Percentiles rank a stretch among this genome's conserved stretches.
Evolutionary conservation across 2,888 invertebrate species (phyloP).

Genomic region (Ormyrus thymus): DNA sequence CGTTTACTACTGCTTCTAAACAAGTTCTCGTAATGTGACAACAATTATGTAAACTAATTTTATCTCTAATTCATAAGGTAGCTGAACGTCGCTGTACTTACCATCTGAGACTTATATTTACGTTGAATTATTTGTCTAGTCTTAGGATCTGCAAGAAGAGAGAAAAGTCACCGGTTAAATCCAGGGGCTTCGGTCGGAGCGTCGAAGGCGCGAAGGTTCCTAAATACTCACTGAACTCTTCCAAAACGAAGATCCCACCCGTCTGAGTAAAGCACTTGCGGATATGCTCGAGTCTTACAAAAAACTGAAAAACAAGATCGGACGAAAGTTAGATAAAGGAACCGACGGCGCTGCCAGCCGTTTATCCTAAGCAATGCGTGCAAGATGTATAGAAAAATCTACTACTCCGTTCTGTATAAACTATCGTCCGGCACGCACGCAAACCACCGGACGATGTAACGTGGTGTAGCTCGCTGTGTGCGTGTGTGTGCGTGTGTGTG

Average conservation of each 20-base stretch:
- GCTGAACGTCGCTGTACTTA: slow-evolving; percentile 77
- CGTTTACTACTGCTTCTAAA: background rate
- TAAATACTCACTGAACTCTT: slow-evolving; percentile 97
- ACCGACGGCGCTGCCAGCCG: background rate
- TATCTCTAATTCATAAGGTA: slow-evolving; percentile 11
- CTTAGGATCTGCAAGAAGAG: slow-evolving; percentile 91
- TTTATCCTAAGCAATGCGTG: slow-evolving; percentile 60
- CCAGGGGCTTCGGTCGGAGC: too few relatives aligned
- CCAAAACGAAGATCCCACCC: slow-evolving; percentile 98
- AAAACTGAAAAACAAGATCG: slow-evolving; percentile 88
- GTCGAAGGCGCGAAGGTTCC: too few relatives aligned
- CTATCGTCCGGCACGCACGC: slow-evolving; percentile 31
- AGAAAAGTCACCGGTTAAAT: slow-evolving; percentile 9
- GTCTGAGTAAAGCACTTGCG: slow-evolving; percentile 99
- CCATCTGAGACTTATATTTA: slow-evolving; percentile 98
- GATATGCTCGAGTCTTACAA: slow-evolving; percentile 99
- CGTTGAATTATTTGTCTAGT: slow-evolving; percentile 96
- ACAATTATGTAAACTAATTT: slow-evolving; percentile 15
- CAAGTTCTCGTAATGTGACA: background rate
- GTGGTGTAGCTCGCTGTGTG: too few relatives aligned
- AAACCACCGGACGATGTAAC: slow-evolving; percentile 30
- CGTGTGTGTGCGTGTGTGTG: too few relatives aligned
- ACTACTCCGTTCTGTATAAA: slow-evolving; percentile 39
- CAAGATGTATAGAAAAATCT: slow-evolving; percentile 50
- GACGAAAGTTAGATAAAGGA: slow-evolving; percentile 25